Percentiles rank a stretch among this genome's conserved stretches.
Conservation (phyloP, 2,113 vertebrate genomes). For the Nettapus auritus region DNA sequence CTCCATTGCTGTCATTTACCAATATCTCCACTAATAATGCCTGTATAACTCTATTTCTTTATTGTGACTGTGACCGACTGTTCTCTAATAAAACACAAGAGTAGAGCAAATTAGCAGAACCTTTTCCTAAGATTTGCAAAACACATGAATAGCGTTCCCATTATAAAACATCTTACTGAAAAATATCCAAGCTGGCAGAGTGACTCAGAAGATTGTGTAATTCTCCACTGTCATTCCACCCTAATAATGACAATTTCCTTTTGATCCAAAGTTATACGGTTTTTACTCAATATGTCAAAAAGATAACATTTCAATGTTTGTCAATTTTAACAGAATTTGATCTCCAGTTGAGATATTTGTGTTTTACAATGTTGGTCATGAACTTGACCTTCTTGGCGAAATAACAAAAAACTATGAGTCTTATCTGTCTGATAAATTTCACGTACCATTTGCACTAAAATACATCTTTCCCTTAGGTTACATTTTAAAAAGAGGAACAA, state of each 20-base stretch:
- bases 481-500: neutral
- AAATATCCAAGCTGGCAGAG: neutral
- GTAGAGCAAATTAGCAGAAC: neutral
- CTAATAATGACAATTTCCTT: neutral
- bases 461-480: neutral
- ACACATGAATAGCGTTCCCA: neutral
- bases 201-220: neutral
- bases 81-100: neutral
- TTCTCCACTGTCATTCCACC: neutral
- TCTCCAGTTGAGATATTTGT: neutral
- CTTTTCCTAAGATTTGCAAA: neutral
- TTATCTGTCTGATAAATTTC: neutral
- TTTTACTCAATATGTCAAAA: neutral
- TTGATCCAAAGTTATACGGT: neutral
- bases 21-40: neutral
- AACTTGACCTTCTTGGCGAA: neutral
- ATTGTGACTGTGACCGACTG: neutral
- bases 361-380: neutral
- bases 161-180: neutral
- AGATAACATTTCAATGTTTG: neutral
- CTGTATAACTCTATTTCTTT: neutral
- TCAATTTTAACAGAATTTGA: neutral
- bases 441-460: neutral
- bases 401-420: neutral
- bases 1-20: neutral